Evolutionary conservation across 2,797 vertebrate genomes (phyloP), one percentile per base, ranked within the genome.

Genomic region (Lindbergichthys nudifrons): DNA sequence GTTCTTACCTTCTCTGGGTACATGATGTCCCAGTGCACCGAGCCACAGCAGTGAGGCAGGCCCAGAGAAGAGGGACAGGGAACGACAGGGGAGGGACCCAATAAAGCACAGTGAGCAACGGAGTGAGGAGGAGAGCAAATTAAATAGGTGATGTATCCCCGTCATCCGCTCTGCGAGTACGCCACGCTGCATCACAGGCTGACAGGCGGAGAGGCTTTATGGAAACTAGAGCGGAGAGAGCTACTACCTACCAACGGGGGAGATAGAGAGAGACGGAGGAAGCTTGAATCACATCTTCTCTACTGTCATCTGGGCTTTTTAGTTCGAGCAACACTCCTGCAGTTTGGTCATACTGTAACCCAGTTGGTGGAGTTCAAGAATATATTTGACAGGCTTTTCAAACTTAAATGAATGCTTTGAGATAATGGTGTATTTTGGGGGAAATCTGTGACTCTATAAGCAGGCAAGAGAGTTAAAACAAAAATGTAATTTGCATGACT

Each of bases 1-100:
- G 51, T 19, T 63, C 88, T 82, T 88, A 90, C 92, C 87, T 89
- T 89, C 67, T 90, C 86, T 65, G 87, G 85, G 81, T 87, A 89
- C 85, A 92, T 82, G 72, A 58, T 84, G 85, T 86, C 75, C 75
- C 83, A n/a, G 72, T 74, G 69, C 75, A 65, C 19, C 10, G 15
- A 68, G 71, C 75, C 62, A 64, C 62, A 73, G 32, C 16, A 21
- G 74, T 30, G 56, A 81, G 70, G 46, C 52, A 3, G 65, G 70
- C 74, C 74, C 80, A 48, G 54, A 77, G 9, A 26, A 81, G 72
- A 42, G 46, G 48, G 19, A 8, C 42, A 9, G 32, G n/a, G 53
- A 77, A 23, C 16, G 45, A 56, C 76, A 57, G 48, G 53, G 36
- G 21, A 74, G 61, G 64, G 54, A 76, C 58, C 42, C 47, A 75